These are phyloP conservation scores for Diceros bicornis DNA, from an alignment of 2,797 vertebrate species.

Conservation along the genomic window DNA sequence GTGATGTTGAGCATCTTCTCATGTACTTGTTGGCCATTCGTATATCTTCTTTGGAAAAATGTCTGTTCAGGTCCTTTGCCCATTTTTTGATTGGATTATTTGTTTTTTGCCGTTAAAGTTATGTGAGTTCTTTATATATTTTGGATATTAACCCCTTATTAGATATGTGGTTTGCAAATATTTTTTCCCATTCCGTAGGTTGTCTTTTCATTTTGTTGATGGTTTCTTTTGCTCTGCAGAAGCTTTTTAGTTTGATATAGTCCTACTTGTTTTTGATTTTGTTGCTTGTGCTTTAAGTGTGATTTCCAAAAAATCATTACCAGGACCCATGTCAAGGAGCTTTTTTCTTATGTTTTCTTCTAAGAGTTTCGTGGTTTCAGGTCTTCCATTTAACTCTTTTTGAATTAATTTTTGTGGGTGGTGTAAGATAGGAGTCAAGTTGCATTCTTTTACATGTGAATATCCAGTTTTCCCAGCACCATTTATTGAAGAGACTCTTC, in stretches of 20 bases:
- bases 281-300: not conserved
- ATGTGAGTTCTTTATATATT: not conserved
- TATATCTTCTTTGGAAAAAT: not conserved
- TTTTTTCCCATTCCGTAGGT: not conserved
- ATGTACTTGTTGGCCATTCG: not conserved
- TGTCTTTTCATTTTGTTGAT: not conserved
- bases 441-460: not conserved
- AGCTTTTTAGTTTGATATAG: not conserved
- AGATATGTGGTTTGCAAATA: not conserved
- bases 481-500: not conserved
- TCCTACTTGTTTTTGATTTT: not conserved
- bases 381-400: not conserved
- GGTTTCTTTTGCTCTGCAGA: not conserved
- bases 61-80: not conserved
- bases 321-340: not conserved
- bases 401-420: not conserved
- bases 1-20: not conserved
- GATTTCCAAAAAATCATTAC: not conserved
- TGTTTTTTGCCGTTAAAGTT: not conserved
- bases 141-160: not conserved
- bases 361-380: not conserved
- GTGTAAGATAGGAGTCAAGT: not conserved
- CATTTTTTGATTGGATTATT: not conserved
- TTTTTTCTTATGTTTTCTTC: not conserved
- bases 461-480: not conserved